Base-by-base conservation (phyloP, 2,888 invertebrate genomes). In the Amphipoea oculea region DNA sequence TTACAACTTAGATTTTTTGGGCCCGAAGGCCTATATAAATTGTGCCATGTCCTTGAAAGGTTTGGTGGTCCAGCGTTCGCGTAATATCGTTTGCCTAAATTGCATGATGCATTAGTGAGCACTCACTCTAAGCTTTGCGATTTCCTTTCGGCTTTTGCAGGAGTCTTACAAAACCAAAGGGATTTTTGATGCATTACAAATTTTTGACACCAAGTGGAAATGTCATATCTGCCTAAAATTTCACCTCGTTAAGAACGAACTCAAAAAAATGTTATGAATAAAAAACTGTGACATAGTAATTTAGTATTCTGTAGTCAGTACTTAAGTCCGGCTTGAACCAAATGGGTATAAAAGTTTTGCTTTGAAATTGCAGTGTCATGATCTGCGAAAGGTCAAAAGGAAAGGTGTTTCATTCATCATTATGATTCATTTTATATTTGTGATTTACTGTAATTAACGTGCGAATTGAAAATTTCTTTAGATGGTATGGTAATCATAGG, bases 371-470 rank as follows among this genome's bases (percentile, higher is more conserved):
- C 74, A 9, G 29, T 48, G 75, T 79, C 82, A 79, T 79, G 45
- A 23, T 48, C 23, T 45, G 45, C 17, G 54, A 82, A 65, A 79
- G 82, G 75, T 82, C 82, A 79, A 82, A 73, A 82, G 54, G 78
- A 82, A 79, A 73, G 74, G 40, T 29, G 62, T 54, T 23, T 2
- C 36, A 54, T 54, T 81, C 74, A 81, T 73, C n/a, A 45, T n/a
- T 60, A 60, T 11, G 48, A 45, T 54, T 17, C 12, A 76, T 76
- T 60, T 48, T 63, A 12, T 51, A 17, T n/a, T n/a, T 54, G 82
- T 79, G 81, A 45, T 36, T 72, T 51, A 36, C 51, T 36, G 51
- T 42, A 20, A 73, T 54, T 74, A 72, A 6, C 12, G 11, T 79
- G 62, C 62, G 62, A 54, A 45, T 71, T n/a, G 23, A 20, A 57